These are phyloP conservation scores for Gymnarchus niloticus DNA, from an alignment of 2,113 vertebrate species.

Conservation along the genomic window DNA sequence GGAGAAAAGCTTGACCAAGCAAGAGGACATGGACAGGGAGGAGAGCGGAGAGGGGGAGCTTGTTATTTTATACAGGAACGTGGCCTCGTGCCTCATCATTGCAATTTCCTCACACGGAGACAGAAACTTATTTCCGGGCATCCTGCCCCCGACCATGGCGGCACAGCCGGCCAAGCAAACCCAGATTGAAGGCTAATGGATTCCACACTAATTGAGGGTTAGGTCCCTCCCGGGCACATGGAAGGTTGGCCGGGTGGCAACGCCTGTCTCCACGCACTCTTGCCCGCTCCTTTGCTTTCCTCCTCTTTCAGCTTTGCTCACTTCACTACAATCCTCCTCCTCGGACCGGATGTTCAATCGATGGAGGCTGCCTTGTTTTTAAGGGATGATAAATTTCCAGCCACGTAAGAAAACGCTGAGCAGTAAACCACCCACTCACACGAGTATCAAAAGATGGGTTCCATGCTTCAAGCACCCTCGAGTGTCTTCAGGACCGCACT, in stretches of 20 bases:
- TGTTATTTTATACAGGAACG: neutral
- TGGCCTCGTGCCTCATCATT: constrained; percentile 53
- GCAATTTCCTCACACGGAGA: constrained; percentile 62
- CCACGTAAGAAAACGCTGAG: neutral
- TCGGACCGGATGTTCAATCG: neutral
- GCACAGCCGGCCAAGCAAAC: constrained; percentile 26
- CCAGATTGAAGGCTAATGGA: constrained; percentile 50
- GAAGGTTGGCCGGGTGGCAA: neutral
- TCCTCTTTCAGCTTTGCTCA: neutral
- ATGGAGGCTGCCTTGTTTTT: neutral
- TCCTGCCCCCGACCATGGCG: constrained; percentile 34
- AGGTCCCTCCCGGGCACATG: constrained; percentile 19
- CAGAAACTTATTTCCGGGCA: constrained; percentile 53
- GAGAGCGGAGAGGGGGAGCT: neutral
- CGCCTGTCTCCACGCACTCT: neutral
- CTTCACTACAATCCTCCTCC: neutral
- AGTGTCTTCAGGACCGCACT: neutral
- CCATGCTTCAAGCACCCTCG: neutral
- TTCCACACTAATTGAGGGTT: constrained; percentile 39
- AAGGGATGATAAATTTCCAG: constrained; percentile 17
- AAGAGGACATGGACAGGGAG: neutral
- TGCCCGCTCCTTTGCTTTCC: neutral
- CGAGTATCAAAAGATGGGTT: neutral
- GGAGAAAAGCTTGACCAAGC: neutral
- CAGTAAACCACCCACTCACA: neutral